These are phyloP conservation scores for Clytia hemisphaerica DNA, from an alignment of 30 jellyfish, hydroid and myxozoan species.

Conservation along the genomic window DNA sequence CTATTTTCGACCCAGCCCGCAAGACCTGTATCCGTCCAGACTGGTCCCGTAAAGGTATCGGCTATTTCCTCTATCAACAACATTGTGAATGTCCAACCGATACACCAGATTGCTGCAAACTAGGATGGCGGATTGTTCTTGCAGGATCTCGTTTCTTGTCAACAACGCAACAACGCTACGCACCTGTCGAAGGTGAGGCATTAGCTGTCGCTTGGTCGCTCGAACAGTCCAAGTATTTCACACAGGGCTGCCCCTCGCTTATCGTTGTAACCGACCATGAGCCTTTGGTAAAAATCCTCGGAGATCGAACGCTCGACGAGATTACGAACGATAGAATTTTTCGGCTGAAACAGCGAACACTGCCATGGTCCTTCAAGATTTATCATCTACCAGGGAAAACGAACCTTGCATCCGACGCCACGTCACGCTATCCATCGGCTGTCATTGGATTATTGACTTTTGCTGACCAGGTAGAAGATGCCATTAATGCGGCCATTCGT, in stretches of 20 bases:
- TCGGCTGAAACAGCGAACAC: background rate
- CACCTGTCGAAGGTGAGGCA: slow-evolving; percentile 9
- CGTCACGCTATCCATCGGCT: background rate
- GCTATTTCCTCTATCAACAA: background rate
- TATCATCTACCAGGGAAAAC: background rate
- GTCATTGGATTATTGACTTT: too few relatives aligned
- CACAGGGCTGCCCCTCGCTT: background rate
- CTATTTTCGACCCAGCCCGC: too few relatives aligned
- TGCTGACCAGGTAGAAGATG: too few relatives aligned
- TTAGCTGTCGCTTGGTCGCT: background rate
- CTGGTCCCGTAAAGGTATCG: background rate
- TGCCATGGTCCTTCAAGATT: background rate
- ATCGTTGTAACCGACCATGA: background rate
- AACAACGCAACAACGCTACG: background rate
- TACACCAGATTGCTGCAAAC: background rate
- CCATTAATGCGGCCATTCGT: too few relatives aligned
- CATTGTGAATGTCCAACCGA: background rate
- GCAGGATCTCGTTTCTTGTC: slow-evolving; percentile 3
- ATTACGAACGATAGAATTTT: background rate
- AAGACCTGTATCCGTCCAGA: background rate
- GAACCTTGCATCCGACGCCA: background rate
- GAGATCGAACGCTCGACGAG: background rate
- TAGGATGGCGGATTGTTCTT: background rate
- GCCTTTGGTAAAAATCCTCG: slow-evolving; percentile 7
- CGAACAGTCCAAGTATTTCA: background rate